These are phyloP conservation scores for Oreochromis mossambicus DNA, from an alignment of 2,797 vertebrate genomes.

Conservation along the genomic window DNA sequence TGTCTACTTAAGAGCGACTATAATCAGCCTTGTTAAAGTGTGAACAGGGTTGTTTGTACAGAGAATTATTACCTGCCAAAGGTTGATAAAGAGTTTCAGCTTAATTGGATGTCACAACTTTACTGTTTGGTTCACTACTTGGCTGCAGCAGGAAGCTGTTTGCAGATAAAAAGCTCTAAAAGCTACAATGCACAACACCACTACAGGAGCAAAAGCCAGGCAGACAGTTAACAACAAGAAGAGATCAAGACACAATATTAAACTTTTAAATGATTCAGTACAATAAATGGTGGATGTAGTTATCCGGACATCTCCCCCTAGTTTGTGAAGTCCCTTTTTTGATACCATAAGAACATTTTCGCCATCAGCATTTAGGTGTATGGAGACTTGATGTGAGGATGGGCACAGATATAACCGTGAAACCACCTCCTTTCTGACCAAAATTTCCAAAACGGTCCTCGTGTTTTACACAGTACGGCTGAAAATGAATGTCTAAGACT, in stretches of 20 bases:
- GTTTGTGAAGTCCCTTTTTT: not conserved
- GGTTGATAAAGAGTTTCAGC: not conserved
- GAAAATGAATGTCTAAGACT: not conserved
- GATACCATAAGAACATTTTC: not conserved
- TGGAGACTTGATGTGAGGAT: not conserved
- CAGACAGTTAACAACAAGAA: not conserved
- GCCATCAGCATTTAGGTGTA: not conserved
- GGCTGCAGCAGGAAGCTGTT: not conserved
- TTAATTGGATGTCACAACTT: not conserved
- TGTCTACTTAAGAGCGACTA: not conserved
- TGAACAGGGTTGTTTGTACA: not conserved
- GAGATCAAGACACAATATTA: not conserved
- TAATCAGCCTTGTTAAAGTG: not conserved
- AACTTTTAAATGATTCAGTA: not conserved
- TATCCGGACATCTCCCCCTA: not conserved
- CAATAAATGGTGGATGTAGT: not conserved
- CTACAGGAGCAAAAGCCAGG: not conserved
- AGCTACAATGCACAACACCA: not conserved
- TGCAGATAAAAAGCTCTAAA: not conserved
- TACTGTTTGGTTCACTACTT: not conserved
- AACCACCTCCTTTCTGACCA: not conserved
- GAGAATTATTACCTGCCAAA: not conserved
- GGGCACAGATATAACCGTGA: not conserved
- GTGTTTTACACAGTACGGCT: not conserved
- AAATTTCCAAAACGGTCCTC: not conserved